Evolutionary conservation across 2,888 invertebrate species (phyloP).

Genomic region (Eurytoma californica): DNA sequence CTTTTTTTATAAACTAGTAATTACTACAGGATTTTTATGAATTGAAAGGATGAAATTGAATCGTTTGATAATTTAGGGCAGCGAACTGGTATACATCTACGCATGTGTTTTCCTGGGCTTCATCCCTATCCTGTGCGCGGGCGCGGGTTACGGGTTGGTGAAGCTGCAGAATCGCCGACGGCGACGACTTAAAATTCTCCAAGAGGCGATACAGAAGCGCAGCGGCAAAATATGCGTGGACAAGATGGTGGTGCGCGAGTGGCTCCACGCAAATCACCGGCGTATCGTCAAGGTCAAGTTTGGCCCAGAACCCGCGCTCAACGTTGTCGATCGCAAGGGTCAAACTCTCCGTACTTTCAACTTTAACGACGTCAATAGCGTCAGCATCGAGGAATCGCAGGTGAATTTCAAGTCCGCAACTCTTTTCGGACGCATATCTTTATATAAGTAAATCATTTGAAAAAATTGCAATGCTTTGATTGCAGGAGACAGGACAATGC

Average conservation of each 20-base stretch:
- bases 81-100: slow-evolving; percentile 97
- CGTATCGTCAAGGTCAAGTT: slow-evolving; percentile 92
- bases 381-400: slow-evolving; percentile 93
- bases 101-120: slow-evolving; percentile 93
- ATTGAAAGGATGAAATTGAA: too few species aligned
- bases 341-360: slow-evolving; percentile 91
- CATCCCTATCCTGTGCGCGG: slow-evolving; percentile 94
- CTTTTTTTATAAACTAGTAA: too few species aligned
- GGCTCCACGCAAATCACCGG: slow-evolving; percentile 94
- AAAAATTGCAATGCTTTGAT: slow-evolving; percentile 43
- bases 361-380: slow-evolving; percentile 84
- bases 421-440: too few species aligned
- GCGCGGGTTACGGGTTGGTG: slow-evolving; percentile 93
- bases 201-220: slow-evolving; percentile 83
- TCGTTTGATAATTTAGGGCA: slow-evolving; percentile 84
- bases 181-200: slow-evolving; percentile 87
- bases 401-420: slow-evolving; percentile 74
- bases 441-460: not conserved
- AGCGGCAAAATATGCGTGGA: slow-evolving; percentile 85
- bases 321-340: slow-evolving; percentile 93
- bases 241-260: slow-evolving; percentile 94
- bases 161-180: slow-evolving; percentile 92
- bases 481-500: slow-evolving; percentile 82
- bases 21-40: too few species aligned
- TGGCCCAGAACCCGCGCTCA: slow-evolving; percentile 90